These are phyloP conservation scores for Cyphomyrus plagiostoma DNA, from an alignment of 2,113 vertebrate genomes.

Conservation along the genomic window DNA sequence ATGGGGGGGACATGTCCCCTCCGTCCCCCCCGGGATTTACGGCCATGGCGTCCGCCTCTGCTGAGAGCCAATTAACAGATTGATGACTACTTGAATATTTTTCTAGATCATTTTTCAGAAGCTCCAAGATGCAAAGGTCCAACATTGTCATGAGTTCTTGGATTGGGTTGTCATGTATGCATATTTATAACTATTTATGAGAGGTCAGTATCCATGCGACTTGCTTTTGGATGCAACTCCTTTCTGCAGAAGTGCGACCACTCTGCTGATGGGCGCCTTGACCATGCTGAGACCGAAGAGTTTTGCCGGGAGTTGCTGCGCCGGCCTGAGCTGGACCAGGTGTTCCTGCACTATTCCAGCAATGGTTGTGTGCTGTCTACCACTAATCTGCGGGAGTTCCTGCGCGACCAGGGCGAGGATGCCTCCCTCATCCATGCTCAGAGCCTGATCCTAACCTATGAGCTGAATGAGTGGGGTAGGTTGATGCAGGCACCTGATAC, in stretches of 20 bases:
- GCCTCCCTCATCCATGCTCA: conserved; percentile 60
- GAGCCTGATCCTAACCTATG: conserved; percentile 71
- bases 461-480: conserved; percentile 85
- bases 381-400: conserved; percentile 77
- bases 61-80: not conserved
- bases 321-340: conserved; percentile 78
- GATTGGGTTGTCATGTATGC: not conserved
- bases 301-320: conserved; percentile 80
- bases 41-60: no score
- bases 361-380: conserved; percentile 74
- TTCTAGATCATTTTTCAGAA: not conserved
- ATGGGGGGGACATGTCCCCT: no score
- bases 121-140: not conserved
- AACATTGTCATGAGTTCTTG: not conserved
- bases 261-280: conserved; percentile 73
- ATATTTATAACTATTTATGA: not conserved
- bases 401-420: conserved; percentile 80
- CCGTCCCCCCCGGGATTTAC: no score
- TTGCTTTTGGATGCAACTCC: not conserved
- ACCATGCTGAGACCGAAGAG: conserved; percentile 79
- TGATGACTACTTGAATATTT: not conserved
- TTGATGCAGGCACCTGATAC: not conserved
- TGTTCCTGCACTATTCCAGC: conserved; percentile 73
- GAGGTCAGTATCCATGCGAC: not conserved
- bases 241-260: conserved; percentile 75